Percentiles rank a stretch among this genome's conserved stretches.
Evolutionary conservation across 2,113 vertebrate genomes (phyloP).

Genomic region (Pelvicachromis taeniatus): DNA sequence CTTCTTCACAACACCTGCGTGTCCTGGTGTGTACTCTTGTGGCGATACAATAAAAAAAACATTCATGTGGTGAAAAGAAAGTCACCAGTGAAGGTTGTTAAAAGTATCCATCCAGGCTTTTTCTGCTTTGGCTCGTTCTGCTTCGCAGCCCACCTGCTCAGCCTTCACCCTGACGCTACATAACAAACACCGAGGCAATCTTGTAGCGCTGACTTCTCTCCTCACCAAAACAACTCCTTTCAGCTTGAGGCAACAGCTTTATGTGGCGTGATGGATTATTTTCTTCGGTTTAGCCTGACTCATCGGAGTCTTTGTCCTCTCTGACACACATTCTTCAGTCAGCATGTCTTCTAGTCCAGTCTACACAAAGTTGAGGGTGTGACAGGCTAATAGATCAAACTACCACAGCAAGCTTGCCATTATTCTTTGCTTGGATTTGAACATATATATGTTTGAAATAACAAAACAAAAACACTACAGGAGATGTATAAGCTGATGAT

Average conservation of each 20-base stretch:
- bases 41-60: neutral
- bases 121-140: neutral
- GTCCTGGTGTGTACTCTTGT: neutral
- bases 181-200: neutral
- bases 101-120: neutral
- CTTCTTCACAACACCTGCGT: neutral
- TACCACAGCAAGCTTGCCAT: neutral
- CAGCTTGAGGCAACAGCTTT: neutral
- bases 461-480: neutral
- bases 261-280: neutral
- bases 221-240: neutral
- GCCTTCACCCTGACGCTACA: neutral
- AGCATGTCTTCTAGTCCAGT: neutral
- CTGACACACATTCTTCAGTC: neutral
- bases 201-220: neutral
- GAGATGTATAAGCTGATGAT: neutral
- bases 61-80: neutral
- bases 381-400: neutral
- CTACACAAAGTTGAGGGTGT: neutral
- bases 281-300: neutral
- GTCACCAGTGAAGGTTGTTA: neutral
- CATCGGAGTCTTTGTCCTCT: neutral
- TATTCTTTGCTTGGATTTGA: neutral
- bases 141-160: neutral
- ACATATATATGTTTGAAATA: neutral